phyloP scores from a whole-genome alignment of 2,797 vertebrate species.

The Sebastolobus alascanus region DNA sequence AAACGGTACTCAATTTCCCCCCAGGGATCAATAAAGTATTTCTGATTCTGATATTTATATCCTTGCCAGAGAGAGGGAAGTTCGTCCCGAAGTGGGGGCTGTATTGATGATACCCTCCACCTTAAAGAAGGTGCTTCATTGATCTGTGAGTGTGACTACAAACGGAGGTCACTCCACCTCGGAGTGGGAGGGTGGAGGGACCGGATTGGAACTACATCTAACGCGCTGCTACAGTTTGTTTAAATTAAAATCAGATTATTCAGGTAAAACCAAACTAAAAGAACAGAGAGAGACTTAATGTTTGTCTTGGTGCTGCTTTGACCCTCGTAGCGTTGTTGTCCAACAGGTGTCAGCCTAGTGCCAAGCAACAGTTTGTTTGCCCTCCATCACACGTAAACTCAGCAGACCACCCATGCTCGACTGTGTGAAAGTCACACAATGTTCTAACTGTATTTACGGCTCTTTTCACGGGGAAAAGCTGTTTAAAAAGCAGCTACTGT shows the following conservation, averaged over 20 bases:
- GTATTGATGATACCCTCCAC: too few species aligned
- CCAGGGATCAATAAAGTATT: too few species aligned
- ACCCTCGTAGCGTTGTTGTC: slow-evolving; percentile 45
- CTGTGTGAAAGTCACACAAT: slow-evolving; percentile 72
- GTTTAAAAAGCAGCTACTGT: slow-evolving; percentile 13
- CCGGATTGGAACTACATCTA: neutral
- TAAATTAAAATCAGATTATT: neutral
- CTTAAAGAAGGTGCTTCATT: too few species aligned
- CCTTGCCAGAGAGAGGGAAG: too few species aligned
- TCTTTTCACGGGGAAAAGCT: slow-evolving; percentile 46
- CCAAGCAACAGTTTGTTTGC: slow-evolving; percentile 53
- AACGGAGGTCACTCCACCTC: too few species aligned
- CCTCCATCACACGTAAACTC: slow-evolving; percentile 41
- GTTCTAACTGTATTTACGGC: slow-evolving; percentile 68
- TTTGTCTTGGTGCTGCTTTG: neutral
- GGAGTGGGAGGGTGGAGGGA: too few species aligned
- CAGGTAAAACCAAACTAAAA: neutral
- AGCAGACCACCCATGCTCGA: slow-evolving; percentile 72
- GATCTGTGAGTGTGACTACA: too few species aligned
- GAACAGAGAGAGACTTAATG: neutral
- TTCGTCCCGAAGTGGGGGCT: too few species aligned
- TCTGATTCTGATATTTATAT: too few species aligned
- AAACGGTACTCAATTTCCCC: too few species aligned
- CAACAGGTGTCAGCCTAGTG: slow-evolving; percentile 81
- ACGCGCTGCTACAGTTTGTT: neutral